phyloP scores from a whole-genome alignment of 2,797 vertebrate genomes.

The Gadopsis marmoratus region DNA sequence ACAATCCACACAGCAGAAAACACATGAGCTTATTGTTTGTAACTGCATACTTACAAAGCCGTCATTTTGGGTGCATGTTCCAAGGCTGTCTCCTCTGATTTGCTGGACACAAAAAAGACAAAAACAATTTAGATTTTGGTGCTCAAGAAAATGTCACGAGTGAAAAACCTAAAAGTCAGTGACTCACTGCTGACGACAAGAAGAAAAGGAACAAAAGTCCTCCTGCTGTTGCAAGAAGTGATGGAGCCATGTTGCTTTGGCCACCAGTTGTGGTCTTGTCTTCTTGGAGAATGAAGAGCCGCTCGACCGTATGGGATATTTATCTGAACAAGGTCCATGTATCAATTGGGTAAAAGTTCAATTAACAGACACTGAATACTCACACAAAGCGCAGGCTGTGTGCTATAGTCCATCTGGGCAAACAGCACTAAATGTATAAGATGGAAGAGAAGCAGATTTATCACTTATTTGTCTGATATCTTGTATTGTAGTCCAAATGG shows the following conservation, averaged over 20 bases:
- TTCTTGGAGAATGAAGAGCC: slow-evolving; percentile 66
- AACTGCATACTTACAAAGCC: slow-evolving; percentile 79
- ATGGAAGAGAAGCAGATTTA: background rate
- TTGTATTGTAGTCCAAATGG: background rate
- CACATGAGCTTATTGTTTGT: background rate
- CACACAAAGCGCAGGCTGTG: background rate
- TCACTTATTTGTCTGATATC: background rate
- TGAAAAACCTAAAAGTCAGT: background rate
- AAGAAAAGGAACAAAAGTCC: slow-evolving; percentile 76
- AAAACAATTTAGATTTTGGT: background rate
- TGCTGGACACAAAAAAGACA: slow-evolving; percentile 70
- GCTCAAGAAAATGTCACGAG: background rate
- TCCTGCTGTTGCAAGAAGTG: slow-evolving; percentile 54
- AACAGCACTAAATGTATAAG: slow-evolving; percentile 2
- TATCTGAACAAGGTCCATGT: slow-evolving; percentile 84
- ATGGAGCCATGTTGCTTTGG: slow-evolving; percentile 74
- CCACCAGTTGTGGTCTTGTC: slow-evolving; percentile 40
- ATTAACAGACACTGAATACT: background rate
- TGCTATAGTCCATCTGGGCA: too few species aligned
- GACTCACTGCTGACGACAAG: slow-evolving; percentile 79
- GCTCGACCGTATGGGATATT: slow-evolving; percentile 70
- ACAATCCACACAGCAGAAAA: background rate
- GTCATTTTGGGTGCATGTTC: slow-evolving; percentile 62
- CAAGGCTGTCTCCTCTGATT: slow-evolving; percentile 76
- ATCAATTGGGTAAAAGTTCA: background rate